A percentile compares a stretch with the other conserved stretches of the same genome.
Conservation (phyloP, 2,113 vertebrate species). For the Motacilla alba region DNA sequence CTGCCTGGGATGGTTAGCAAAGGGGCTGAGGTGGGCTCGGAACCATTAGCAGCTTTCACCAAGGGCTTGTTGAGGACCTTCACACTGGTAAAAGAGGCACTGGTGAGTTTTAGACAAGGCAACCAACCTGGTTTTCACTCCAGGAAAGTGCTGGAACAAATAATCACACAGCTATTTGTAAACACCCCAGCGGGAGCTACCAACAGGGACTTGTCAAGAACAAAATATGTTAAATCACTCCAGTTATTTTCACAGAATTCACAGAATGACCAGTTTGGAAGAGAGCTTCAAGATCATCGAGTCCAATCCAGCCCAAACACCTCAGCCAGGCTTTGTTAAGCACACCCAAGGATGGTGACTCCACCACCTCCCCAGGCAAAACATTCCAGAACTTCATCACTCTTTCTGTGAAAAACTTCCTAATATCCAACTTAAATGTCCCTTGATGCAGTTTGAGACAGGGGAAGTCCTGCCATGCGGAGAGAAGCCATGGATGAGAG, state of each 20-base stretch:
- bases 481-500: background rate
- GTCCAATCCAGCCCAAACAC: background rate
- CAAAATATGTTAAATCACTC: background rate
- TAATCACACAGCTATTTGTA: background rate
- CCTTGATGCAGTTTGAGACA: background rate
- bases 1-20: background rate
- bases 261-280: background rate
- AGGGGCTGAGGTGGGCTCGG: background rate
- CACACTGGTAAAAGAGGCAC: background rate
- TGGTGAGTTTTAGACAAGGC: background rate
- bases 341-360: background rate
- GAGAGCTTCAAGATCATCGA: background rate
- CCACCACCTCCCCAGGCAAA: background rate
- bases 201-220: background rate
- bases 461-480: background rate
- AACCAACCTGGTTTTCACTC: background rate
- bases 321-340: background rate
- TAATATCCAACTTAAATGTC: too few relatives aligned
- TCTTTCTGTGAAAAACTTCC: too few relatives aligned
- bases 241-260: background rate
- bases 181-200: background rate
- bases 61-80: background rate
- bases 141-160: background rate
- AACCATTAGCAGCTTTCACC: background rate
- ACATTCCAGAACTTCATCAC: background rate